Percentiles rank a stretch among this genome's conserved stretches.
These are phyloP conservation scores for Channallabes apus DNA, from an alignment of 2,797 vertebrate genomes.

Conservation along the genomic window DNA sequence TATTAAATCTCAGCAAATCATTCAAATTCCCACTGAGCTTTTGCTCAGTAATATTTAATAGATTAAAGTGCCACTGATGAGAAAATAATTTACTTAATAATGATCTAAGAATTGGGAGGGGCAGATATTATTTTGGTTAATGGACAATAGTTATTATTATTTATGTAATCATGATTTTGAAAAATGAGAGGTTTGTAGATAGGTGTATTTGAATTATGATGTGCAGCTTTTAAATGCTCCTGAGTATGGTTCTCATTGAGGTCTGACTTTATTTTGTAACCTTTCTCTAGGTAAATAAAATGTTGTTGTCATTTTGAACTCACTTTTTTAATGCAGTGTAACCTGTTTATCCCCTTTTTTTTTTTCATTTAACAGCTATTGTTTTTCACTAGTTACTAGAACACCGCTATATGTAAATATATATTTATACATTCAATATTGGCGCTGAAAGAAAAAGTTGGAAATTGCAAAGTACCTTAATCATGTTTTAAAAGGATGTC, in stretches of 20 bases:
- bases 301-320: constrained; percentile 41
- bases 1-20: constrained; percentile 10
- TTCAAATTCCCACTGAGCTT: neutral
- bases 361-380: constrained; percentile 4
- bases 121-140: constrained; percentile 35
- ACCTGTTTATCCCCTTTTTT: constrained; percentile 15
- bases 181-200: constrained; percentile 53
- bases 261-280: constrained; percentile 39
- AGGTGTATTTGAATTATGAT: constrained; percentile 50
- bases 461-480: constrained; percentile 32
- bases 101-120: neutral
- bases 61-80: constrained; percentile 15
- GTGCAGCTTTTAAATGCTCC: constrained; percentile 45
- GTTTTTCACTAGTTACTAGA: constrained; percentile 48
- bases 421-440: constrained; percentile 56
- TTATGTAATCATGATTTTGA: constrained; percentile 44
- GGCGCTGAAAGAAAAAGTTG: constrained; percentile 39
- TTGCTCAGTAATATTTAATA: neutral
- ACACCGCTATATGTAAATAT: constrained; percentile 62
- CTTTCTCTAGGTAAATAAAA: constrained; percentile 42
- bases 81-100: constrained; percentile 15
- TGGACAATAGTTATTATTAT: constrained; percentile 48
- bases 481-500: constrained; percentile 42
- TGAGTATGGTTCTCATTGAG: constrained; percentile 17
- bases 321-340: constrained; percentile 51